A percentile compares a stretch with the other conserved stretches of the same genome.
phyloP scores from a whole-genome alignment of 1,140 invertebrate species.

The Atta texana region DNA sequence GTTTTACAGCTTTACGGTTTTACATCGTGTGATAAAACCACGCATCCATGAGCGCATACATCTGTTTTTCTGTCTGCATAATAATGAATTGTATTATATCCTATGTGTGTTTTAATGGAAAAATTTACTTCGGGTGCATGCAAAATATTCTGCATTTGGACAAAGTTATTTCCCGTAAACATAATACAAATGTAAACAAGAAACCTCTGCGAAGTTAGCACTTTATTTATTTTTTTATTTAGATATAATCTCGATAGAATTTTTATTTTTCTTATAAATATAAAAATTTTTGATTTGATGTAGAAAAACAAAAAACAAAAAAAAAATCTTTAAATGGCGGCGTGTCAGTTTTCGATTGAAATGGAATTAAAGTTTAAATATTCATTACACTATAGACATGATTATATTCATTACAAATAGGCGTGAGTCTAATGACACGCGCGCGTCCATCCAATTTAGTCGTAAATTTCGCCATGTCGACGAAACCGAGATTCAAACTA shows the following conservation, averaged over 20 bases:
- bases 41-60: not conserved
- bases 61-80: conserved; percentile 15
- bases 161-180: not conserved
- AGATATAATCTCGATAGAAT: not conserved
- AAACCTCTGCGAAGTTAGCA: not conserved
- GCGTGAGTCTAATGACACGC: conserved; percentile 13
- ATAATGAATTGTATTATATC: conserved; percentile 23
- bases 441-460: conserved; percentile 2
- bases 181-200: conserved; percentile 19
- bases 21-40: conserved; percentile 15
- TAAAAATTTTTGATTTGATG: not conserved
- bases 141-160: not conserved
- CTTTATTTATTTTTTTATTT: not conserved
- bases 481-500: conserved; percentile 23
- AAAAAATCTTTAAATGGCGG: not conserved
- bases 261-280: not conserved
- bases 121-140: not conserved
- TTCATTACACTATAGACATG: not conserved
- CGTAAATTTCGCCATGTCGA: conserved; percentile 7
- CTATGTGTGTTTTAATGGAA: not conserved
- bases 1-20: not conserved
- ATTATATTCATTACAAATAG: conserved; percentile 26
- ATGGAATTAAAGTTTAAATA: conserved; percentile 12
- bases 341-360: not conserved
- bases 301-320: not conserved